phyloP scores from a whole-genome alignment of 2,797 vertebrate genomes.

The Pterois miles region DNA sequence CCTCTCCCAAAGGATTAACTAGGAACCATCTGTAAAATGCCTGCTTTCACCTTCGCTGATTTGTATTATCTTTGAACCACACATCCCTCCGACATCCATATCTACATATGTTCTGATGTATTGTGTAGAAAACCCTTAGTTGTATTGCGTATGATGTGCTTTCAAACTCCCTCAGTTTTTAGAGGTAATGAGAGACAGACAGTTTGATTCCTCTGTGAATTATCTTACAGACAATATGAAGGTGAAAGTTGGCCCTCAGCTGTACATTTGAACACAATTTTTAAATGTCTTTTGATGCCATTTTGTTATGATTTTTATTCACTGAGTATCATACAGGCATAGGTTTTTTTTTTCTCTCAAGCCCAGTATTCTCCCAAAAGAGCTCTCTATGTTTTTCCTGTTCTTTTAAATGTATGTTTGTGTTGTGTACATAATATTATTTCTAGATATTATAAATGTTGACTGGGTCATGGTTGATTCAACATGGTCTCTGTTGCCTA shows the following conservation, averaged over 20 bases:
- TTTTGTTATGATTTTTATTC: conserved; percentile 48
- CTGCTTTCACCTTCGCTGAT: conserved; percentile 33
- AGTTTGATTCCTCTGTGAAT: conserved; percentile 56
- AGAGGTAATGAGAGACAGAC: conserved; percentile 52
- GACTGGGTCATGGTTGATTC: conserved; percentile 34
- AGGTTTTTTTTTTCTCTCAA: conserved; percentile 16
- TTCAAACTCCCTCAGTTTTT: conserved; percentile 63
- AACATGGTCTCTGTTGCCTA: conserved; percentile 36
- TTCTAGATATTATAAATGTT: conserved; percentile 52
- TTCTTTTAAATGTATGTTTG: conserved; percentile 27
- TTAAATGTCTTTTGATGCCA: conserved; percentile 36
- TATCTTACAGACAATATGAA: conserved; percentile 37
- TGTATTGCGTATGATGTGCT: conserved; percentile 38
- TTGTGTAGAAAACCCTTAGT: conserved; percentile 56
- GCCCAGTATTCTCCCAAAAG: not conserved
- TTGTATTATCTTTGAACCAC: conserved; percentile 43
- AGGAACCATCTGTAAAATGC: conserved; percentile 27
- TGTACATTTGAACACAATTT: conserved; percentile 34
- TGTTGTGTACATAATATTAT: conserved; percentile 61
- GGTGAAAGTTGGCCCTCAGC: conserved; percentile 29
- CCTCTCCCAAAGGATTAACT: conserved; percentile 82
- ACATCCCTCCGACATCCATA: conserved; percentile 36
- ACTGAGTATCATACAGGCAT: conserved; percentile 5
- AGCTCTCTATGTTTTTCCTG: conserved; percentile 40
- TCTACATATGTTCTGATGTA: conserved; percentile 67